Base-by-base conservation (phyloP, 2,797 vertebrate genomes). In the Smutsia temminckii region DNA sequence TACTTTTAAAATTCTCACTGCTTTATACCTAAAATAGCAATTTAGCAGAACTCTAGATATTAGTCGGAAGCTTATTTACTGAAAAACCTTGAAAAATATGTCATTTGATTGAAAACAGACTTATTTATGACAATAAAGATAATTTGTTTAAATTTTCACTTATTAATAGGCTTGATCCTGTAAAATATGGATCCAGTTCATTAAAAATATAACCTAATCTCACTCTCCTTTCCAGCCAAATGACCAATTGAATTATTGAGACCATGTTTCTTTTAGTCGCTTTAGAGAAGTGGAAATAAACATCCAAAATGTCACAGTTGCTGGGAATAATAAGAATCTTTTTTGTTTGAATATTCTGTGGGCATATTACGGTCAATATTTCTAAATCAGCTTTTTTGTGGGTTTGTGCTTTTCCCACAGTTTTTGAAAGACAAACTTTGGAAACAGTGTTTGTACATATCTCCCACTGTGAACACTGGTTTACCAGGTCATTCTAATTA, bases 401-500 rank as follows among this genome's bases (percentile, higher is more conserved):
- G 42, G 11, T 88, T 91, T 72, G 21, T 16, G 0, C 8, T 87
- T 94, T 86, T 77, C 51, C 23, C 46, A 57, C 34, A 78, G 23
- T 49, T 85, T 92, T 55, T 95, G 63, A 87, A 95, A 71, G 55
- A 27, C 74, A 87, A 64, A 75, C 89, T 92, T 87, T 84, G 72
- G 69, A 40, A 91, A 91, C 0, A 9, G 77, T 57, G 21, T 90
- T 93, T 37, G 5, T 79, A 93, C 63, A 14, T 27, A 57, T 78
- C 20, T 89, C 96, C 90, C 40, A 87, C 92, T 96, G 93, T 71
- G 85, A 93, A 90, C 57, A 69, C n/a, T 37, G 2, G 0, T 80
- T 81, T 97, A 7, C 37, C 21, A 49, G 91, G 93, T 89, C 96
- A 94, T 92, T 97, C 72, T 66, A 86, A 96, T 97, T 95, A 97